Conservation (phyloP, 1,140 invertebrate species). For the Pygmarrhopalites habei region DNA sequence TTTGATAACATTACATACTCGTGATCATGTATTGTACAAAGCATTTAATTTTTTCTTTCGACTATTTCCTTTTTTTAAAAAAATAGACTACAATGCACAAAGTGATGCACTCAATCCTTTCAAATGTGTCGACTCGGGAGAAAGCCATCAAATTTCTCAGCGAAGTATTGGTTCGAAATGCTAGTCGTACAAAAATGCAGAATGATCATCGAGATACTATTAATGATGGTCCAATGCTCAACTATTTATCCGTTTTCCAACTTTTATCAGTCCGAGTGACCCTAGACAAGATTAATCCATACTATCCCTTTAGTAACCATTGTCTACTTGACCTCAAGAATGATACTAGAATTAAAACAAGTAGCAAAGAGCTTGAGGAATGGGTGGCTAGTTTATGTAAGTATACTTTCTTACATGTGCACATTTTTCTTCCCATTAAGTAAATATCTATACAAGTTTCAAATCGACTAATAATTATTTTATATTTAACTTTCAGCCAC, state of each 20-base stretch:
- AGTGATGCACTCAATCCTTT: constrained; percentile 73
- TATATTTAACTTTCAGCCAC: constrained; percentile 17
- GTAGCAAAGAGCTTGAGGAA: constrained; percentile 66
- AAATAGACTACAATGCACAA: constrained; percentile 60
- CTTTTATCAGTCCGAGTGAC: constrained; percentile 74
- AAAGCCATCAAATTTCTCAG: constrained; percentile 69
- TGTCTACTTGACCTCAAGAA: constrained; percentile 68
- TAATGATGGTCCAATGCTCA: constrained; percentile 90
- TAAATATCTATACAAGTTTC: no score
- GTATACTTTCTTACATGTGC: no score
- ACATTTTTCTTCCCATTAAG: no score
- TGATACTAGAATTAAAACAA: constrained; percentile 76
- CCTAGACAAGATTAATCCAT: constrained; percentile 70
- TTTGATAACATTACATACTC: no score
- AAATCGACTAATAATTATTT: neutral
- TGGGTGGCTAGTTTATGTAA: constrained; percentile 64
- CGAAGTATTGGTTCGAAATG: constrained; percentile 66
- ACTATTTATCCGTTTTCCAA: constrained; percentile 82
- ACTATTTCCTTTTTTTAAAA: constrained; percentile 24
- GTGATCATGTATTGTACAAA: no score
- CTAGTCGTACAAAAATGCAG: constrained; percentile 80
- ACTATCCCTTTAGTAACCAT: constrained; percentile 79
- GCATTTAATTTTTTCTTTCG: constrained; percentile 16
- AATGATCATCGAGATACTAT: constrained; percentile 75
- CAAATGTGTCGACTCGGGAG: constrained; percentile 68